Percentiles rank a stretch among this genome's conserved stretches.
phyloP scores from a whole-genome alignment of 2,113 vertebrate species.

The Microcebus lehilahytsara region DNA sequence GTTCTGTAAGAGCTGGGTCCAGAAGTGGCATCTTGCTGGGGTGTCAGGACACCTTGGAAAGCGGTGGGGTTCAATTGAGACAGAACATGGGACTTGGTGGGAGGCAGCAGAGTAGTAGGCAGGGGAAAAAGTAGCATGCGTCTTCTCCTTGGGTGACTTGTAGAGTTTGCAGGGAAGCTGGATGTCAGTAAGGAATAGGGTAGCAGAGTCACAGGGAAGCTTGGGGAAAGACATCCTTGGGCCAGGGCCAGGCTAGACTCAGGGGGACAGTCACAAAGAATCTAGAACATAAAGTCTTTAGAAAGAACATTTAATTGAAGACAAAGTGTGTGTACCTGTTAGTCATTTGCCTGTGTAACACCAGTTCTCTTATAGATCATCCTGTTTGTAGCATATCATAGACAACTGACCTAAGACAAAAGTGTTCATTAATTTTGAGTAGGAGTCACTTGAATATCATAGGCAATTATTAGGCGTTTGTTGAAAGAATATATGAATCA shows the following conservation, averaged over 20 bases:
- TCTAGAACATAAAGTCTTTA: background rate
- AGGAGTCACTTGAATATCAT: background rate
- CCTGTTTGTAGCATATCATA: background rate
- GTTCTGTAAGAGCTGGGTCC: background rate
- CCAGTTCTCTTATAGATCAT: background rate
- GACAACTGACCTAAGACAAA: background rate
- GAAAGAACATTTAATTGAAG: background rate
- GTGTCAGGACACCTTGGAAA: background rate
- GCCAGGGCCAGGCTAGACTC: background rate
- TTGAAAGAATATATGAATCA: slow-evolving; percentile 6
- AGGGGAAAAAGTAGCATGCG: background rate
- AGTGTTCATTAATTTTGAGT: background rate
- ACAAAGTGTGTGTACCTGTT: background rate
- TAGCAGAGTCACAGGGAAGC: background rate
- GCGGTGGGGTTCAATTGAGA: background rate
- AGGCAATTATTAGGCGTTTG: background rate
- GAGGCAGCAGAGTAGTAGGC: background rate
- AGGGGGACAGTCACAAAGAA: background rate
- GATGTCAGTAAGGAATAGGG: background rate
- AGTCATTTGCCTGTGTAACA: background rate
- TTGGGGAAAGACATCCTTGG: background rate
- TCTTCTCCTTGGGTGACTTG: background rate
- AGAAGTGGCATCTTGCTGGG: background rate
- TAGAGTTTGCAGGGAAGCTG: background rate
- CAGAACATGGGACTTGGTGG: background rate